Conservation (phyloP, 2,797 vertebrate genomes). For the Percopsis omiscomaycus region DNA sequence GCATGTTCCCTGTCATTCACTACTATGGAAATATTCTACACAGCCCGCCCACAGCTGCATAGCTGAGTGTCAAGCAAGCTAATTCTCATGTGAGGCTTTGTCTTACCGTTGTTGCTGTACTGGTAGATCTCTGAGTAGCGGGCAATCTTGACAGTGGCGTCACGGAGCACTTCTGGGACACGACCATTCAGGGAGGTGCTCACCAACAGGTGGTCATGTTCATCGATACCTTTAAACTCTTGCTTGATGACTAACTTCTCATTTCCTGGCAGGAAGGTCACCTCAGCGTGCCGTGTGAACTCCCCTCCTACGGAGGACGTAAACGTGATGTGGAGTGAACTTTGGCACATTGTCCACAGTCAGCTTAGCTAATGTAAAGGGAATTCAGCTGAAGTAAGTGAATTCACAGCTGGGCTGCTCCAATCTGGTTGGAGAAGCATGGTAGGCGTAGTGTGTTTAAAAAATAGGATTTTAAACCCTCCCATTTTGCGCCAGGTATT, state of each 20-base stretch:
- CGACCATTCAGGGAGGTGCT: conserved; percentile 85
- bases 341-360: conserved; percentile 37
- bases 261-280: conserved; percentile 85
- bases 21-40: too few species aligned
- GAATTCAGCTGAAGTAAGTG: conserved; percentile 51
- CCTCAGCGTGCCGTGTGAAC: conserved; percentile 87
- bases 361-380: conserved; percentile 45
- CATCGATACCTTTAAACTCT: conserved; percentile 89
- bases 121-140: conserved; percentile 91
- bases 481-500: too few species aligned
- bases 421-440: conserved; percentile 11
- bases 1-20: too few species aligned
- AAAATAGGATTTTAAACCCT: too few species aligned
- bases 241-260: conserved; percentile 87
- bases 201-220: conserved; percentile 89
- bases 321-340: conserved; percentile 49
- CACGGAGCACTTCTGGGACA: conserved; percentile 80
- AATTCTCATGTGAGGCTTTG: background rate
- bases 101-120: conserved; percentile 84
- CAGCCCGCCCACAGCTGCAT: too few species aligned
- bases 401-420: conserved; percentile 47
- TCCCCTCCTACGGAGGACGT: conserved; percentile 81
- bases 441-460: too few species aligned
- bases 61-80: background rate
- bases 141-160: conserved; percentile 81